phyloP scores from a whole-genome alignment of 2,113 vertebrate genomes.

The Sigmodon hispidus region DNA sequence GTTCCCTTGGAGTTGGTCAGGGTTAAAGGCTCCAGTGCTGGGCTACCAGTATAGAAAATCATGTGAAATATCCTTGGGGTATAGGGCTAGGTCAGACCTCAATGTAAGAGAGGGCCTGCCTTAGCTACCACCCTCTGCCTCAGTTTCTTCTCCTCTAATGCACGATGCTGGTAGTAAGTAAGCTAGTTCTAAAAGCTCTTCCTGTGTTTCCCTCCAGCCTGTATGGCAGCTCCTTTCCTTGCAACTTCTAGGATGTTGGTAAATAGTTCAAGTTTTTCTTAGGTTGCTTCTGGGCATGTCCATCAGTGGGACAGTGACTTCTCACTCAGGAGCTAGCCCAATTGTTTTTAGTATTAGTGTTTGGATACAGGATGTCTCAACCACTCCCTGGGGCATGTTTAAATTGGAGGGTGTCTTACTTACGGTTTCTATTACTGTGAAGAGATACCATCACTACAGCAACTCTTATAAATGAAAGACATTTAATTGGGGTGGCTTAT shows the following conservation, averaged over 20 bases:
- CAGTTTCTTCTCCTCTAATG: not conserved
- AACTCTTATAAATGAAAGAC: not conserved
- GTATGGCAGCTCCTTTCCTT: not conserved
- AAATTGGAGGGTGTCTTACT: not conserved
- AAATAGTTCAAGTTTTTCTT: not conserved
- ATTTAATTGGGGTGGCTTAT: not conserved
- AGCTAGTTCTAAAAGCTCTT: rapidly evolving
- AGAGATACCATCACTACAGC: not conserved
- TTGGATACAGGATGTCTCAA: not conserved
- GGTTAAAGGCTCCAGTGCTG: not conserved
- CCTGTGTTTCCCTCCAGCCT: not conserved
- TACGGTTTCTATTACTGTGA: not conserved
- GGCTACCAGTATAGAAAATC: not conserved
- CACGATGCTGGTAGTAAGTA: not conserved
- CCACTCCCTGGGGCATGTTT: not conserved
- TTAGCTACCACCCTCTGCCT: not conserved
- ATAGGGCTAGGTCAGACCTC: not conserved
- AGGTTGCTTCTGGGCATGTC: not conserved
- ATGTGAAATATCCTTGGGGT: rapidly evolving
- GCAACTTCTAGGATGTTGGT: not conserved
- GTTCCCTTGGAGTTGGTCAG: not conserved
- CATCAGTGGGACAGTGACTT: no score
- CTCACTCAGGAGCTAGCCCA: not conserved
- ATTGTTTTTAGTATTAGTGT: not conserved
- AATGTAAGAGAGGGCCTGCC: not conserved